Conservation (phyloP, 2,888 invertebrate genomes). For the Chalcosyrphus nemorum region DNA sequence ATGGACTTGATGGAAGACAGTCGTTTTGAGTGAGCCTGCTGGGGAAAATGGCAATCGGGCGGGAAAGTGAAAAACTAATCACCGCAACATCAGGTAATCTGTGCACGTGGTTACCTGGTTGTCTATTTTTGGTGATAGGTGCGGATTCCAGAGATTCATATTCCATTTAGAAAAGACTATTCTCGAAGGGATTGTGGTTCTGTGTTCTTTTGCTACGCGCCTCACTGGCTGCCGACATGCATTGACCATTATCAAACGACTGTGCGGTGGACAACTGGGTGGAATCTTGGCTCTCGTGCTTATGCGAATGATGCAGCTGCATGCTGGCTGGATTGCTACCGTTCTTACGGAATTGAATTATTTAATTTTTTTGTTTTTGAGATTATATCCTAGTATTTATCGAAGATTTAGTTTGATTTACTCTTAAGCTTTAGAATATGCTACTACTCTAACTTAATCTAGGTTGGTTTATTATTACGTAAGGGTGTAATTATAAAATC, state of each 20-base stretch:
- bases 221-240: slow-evolving; percentile 63
- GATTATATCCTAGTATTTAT: neutral
- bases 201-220: slow-evolving; percentile 47
- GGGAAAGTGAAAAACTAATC: slow-evolving; percentile 72
- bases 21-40: neutral
- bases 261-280: slow-evolving; percentile 20
- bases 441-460: no score
- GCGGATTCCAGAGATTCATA: slow-evolving; percentile 69
- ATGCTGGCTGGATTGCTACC: neutral
- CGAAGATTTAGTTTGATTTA: slow-evolving; percentile 13
- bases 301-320: slow-evolving; percentile 39
- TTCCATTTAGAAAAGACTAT: slow-evolving; percentile 60
- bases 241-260: slow-evolving; percentile 67
- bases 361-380: slow-evolving; percentile 11
- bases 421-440: slow-evolving; percentile 30
- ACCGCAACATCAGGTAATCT: slow-evolving; percentile 61
- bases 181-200: slow-evolving; percentile 56
- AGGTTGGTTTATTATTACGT: no score
- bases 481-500: no score
- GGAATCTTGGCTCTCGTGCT: slow-evolving; percentile 19
- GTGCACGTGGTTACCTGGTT: slow-evolving; percentile 72
- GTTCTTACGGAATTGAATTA: slow-evolving; percentile 42
- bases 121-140: slow-evolving; percentile 70
- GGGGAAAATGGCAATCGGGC: slow-evolving; percentile 39
- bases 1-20: slow-evolving; percentile 11